Evolutionary conservation across 2,113 vertebrate genomes (phyloP), one percentile per base, ranked within the genome.

Genomic region (Columba janthina): DNA sequence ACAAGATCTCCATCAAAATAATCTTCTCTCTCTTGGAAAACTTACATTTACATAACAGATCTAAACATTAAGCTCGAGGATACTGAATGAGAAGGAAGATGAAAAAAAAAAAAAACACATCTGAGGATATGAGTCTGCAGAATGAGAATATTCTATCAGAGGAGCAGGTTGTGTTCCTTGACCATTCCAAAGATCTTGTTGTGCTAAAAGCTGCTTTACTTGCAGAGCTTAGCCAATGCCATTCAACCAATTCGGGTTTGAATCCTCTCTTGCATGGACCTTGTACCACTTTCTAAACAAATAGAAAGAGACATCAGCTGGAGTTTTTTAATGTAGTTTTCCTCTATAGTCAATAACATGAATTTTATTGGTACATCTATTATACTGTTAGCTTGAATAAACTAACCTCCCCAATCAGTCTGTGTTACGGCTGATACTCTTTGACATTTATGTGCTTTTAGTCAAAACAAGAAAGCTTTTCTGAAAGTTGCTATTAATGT

Each of bases 401-500:
- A 36, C 5, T 29, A 24, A 40, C 9, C 18, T 51, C 32, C 20
- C 54, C 20, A 3, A 4, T 12, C 31, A 15, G 25, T 10, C 48
- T 50, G 31, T 44, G 6, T 15, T 66, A 5, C 0, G 1, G 28
- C 1, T 54, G 58, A 76, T 20, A 26, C 4, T 60, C 10, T 48
- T 42, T 85, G 73, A 77, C 22, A 19, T 96, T 94, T 65, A 85
- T 78, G 40, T 69, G 60, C 9, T 22, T 57, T 93, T 92, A 83
- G 36, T 19, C n/a, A 62, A 81, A 70, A 60, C 13, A 78, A 92
- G 70, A 92, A 95, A 93, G 46, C 25, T 72, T 91, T 80, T 81
- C 58, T 76, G 72, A 79, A 88, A 40, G 34, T 44, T 40, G 6
- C 18, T 58, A 29, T 73, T 79, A 31, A 67, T 48, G 29, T 24